These are phyloP conservation scores for Zhengitettix transpicula DNA, from an alignment of 2,888 invertebrate genomes.

Conservation along the genomic window DNA sequence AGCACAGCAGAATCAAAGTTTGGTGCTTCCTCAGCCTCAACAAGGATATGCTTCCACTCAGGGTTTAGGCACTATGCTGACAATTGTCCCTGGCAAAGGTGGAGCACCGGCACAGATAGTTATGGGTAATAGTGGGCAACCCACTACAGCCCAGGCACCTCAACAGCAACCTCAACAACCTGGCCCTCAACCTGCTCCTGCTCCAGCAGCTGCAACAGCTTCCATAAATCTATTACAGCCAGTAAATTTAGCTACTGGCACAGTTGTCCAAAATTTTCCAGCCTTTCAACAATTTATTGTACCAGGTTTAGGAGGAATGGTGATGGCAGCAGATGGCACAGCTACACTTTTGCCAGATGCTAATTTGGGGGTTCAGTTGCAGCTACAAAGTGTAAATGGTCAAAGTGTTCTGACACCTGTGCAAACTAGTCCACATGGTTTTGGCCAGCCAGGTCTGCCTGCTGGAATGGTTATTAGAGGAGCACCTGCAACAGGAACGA, in stretches of 20 bases:
- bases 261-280: slow-evolving; percentile 60
- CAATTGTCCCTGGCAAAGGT: slow-evolving; percentile 61
- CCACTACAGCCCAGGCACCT: slow-evolving; percentile 31
- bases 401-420: slow-evolving; percentile 60
- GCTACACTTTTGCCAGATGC: slow-evolving; percentile 57
- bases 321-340: slow-evolving; percentile 57
- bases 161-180: slow-evolving; percentile 50
- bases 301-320: slow-evolving; percentile 65
- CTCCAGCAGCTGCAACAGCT: slow-evolving; percentile 34
- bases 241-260: slow-evolving; percentile 53
- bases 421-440: slow-evolving; percentile 40
- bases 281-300: slow-evolving; percentile 70
- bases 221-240: slow-evolving; percentile 61
- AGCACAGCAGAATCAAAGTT: slow-evolving; percentile 17
- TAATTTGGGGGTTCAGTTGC: slow-evolving; percentile 53
- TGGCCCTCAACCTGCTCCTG: slow-evolving; percentile 32
- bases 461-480: slow-evolving; percentile 66
- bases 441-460: slow-evolving; percentile 44
- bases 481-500: slow-evolving; percentile 35
- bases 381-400: slow-evolving; percentile 64
- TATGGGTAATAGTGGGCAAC: slow-evolving; percentile 42
- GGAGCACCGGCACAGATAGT: slow-evolving; percentile 53
- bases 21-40: slow-evolving; percentile 36
- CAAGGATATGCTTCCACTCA: slow-evolving; percentile 25
- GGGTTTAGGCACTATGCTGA: slow-evolving; percentile 43